These are phyloP conservation scores for Metallyticus violacea DNA, from an alignment of 2,888 invertebrate species.

Conservation along the genomic window DNA sequence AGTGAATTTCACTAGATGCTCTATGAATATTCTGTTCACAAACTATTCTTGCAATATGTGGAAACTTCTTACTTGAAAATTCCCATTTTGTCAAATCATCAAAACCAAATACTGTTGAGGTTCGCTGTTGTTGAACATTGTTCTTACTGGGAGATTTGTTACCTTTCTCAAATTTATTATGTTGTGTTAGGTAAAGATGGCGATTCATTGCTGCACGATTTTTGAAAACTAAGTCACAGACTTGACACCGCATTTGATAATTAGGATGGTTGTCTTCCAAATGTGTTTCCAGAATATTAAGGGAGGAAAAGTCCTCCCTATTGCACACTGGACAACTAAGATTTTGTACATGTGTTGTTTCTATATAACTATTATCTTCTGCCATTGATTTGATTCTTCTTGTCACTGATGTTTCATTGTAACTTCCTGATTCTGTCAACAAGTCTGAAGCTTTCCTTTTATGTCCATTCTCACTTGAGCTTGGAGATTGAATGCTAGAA, in stretches of 20 bases:
- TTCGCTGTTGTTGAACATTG: slow-evolving; percentile 5
- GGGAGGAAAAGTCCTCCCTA: slow-evolving; percentile 58
- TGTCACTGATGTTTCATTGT: slow-evolving; percentile 39
- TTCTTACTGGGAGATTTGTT: slow-evolving; percentile 24
- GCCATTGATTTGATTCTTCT: background rate
- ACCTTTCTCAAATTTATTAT: background rate
- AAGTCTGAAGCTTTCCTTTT: slow-evolving; percentile 39
- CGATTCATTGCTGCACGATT: slow-evolving; percentile 68
- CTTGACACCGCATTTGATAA: slow-evolving; percentile 65
- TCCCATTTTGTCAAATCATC: slow-evolving; percentile 74
- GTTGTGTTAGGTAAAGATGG: slow-evolving; percentile 64
- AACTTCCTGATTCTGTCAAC: slow-evolving; percentile 38
- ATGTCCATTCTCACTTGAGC: slow-evolving; percentile 47
- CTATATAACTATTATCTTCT: slow-evolving; percentile 26
- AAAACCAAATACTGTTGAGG: slow-evolving; percentile 56
- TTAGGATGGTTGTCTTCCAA: slow-evolving; percentile 65
- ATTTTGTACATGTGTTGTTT: slow-evolving; percentile 38
- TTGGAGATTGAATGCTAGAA: background rate
- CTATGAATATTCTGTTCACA: slow-evolving; percentile 67
- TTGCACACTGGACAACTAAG: slow-evolving; percentile 62
- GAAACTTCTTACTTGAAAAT: slow-evolving; percentile 75
- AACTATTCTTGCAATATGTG: slow-evolving; percentile 70
- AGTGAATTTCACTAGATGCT: slow-evolving; percentile 53
- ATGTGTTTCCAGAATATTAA: slow-evolving; percentile 60
- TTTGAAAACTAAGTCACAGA: slow-evolving; percentile 71